These are phyloP conservation scores for Agapostemon virescens DNA, from an alignment of 2,888 invertebrate genomes.

Conservation along the genomic window DNA sequence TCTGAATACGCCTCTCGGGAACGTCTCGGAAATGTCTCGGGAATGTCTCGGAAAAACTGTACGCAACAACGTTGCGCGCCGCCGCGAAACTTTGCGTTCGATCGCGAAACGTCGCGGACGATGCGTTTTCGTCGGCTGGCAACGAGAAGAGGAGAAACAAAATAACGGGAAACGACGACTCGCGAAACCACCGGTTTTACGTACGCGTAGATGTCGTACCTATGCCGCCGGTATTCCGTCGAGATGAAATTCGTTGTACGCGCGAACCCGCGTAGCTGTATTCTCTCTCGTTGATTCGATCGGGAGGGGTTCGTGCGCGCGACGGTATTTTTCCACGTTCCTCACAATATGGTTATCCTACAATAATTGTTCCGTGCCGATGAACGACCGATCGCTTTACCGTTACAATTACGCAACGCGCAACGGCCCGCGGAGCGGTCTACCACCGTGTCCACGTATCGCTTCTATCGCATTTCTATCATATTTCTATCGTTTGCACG, in stretches of 20 bases:
- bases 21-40: too few species aligned
- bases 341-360: constrained; percentile 30
- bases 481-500: not conserved
- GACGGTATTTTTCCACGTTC: not conserved
- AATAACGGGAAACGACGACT: not conserved
- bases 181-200: not conserved
- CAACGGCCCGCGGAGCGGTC: not conserved
- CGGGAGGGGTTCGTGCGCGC: not conserved
- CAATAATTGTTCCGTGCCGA: constrained; percentile 41
- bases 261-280: too few species aligned
- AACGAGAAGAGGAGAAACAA: not conserved
- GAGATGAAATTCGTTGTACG: constrained; percentile 32
- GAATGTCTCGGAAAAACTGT: not conserved
- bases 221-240: not conserved
- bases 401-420: constrained; percentile 46
- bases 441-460: constrained; percentile 8
- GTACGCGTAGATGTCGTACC: not conserved
- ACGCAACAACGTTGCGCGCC: not conserved
- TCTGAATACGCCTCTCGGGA: too few species aligned
- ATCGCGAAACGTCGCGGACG: not conserved
- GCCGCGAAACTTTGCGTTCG: not conserved
- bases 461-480: too few species aligned
- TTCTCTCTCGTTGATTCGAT: constrained; percentile 7
- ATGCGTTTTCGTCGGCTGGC: not conserved
- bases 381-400: constrained; percentile 49